Percentiles rank a stretch among this genome's conserved stretches.
Evolutionary conservation across 2,113 vertebrate genomes (phyloP).

Genomic region (Grammomys surdaster): DNA sequence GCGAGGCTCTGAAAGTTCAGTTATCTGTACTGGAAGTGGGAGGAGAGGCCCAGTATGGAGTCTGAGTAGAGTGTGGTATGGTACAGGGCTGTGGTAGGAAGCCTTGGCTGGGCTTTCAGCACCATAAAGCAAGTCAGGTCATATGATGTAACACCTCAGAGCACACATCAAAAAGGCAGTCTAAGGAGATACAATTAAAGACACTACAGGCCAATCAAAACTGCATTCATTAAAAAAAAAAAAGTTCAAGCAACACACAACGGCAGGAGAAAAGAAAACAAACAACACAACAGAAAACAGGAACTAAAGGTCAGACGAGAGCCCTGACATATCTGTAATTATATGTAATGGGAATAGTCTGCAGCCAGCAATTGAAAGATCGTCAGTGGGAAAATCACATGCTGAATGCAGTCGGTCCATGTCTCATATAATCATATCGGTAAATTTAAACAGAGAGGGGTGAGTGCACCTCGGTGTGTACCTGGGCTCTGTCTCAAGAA

Average conservation of each 20-base stretch:
- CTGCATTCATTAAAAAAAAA: neutral
- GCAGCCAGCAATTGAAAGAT: conserved; percentile 42
- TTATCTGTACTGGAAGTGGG: neutral
- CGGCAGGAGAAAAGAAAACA: neutral
- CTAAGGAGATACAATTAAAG: neutral
- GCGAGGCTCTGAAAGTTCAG: neutral
- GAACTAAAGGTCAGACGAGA: neutral
- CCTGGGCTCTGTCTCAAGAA: neutral
- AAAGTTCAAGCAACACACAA: conserved; percentile 22
- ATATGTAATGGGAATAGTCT: conserved; percentile 2
- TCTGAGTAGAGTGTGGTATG: neutral
- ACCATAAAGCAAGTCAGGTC: neutral
- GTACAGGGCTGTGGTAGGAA: too few relatives aligned
- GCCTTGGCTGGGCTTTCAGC: neutral
- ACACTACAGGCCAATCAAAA: conserved; percentile 23
- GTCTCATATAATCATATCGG: neutral
- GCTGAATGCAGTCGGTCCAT: neutral
- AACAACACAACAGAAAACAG: neutral
- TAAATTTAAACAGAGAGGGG: neutral
- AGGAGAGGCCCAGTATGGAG: neutral
- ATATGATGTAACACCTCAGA: neutral
- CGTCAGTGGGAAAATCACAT: conserved; percentile 8
- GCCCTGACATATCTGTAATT: conserved; percentile 24
- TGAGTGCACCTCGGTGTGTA: too few relatives aligned
- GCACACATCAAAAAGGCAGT: neutral